Evolutionary conservation across 2,113 vertebrate genomes (phyloP).

Genomic region (Microcebus ravelobensis): DNA sequence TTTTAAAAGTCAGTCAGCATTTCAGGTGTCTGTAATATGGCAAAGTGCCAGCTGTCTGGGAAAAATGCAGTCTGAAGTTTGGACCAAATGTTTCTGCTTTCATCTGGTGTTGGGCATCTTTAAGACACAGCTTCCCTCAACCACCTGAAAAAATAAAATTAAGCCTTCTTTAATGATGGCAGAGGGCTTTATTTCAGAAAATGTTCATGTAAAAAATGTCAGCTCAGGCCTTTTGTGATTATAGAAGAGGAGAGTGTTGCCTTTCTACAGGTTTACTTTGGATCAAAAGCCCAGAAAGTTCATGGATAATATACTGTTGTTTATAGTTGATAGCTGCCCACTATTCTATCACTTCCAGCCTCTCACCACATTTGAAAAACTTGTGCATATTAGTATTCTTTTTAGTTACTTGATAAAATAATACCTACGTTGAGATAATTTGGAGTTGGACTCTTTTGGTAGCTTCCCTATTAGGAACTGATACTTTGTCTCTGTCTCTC

Average conservation of each 20-base stretch:
- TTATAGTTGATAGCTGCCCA: not conserved
- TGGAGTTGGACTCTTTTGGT: not conserved
- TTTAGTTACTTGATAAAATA: not conserved
- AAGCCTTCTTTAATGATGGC: not conserved
- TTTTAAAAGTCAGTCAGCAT: conserved; percentile 34
- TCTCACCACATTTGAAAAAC: not conserved
- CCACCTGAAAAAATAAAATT: conserved; percentile 4
- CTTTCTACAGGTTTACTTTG: not conserved
- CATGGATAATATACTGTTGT: not conserved
- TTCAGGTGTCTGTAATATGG: not conserved
- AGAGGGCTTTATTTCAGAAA: conserved; percentile 8
- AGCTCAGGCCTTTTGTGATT: not conserved
- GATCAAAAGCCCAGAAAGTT: not conserved
- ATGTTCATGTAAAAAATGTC: not conserved
- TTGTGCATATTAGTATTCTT: not conserved
- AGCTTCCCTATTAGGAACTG: not conserved
- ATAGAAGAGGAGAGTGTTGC: not conserved
- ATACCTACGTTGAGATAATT: not conserved
- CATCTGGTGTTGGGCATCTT: not conserved
- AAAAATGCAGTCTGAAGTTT: not conserved
- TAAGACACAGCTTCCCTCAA: not conserved
- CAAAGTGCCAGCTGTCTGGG: not conserved
- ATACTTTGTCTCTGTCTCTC: not conserved
- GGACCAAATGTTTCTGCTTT: not conserved
- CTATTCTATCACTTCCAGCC: not conserved